These are phyloP conservation scores for Myripristis murdjan DNA, from an alignment of 2,797 vertebrate species.

Conservation along the genomic window DNA sequence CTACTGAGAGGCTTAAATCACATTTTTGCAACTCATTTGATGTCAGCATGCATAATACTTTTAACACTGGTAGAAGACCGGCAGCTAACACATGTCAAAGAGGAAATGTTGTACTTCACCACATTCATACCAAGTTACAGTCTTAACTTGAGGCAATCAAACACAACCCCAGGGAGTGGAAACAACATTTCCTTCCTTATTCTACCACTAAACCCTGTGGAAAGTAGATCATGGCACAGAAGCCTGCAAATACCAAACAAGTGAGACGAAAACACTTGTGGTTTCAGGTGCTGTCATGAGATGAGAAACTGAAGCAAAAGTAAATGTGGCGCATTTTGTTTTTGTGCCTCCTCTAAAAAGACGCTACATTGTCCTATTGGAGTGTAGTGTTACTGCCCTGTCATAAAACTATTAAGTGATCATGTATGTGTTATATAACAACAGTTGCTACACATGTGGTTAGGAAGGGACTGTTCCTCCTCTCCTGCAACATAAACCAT, in stretches of 20 bases:
- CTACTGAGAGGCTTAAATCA: slow-evolving; percentile 4
- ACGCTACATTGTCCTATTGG: not conserved
- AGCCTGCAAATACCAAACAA: slow-evolving; percentile 50
- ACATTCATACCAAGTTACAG: slow-evolving; percentile 9
- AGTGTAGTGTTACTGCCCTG: not conserved
- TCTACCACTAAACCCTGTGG: slow-evolving; percentile 32
- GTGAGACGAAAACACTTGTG: slow-evolving; percentile 46
- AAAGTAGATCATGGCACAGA: slow-evolving; percentile 53
- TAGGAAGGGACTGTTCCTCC: not conserved
- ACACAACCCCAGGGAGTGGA: slow-evolving; percentile 59
- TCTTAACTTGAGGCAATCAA: slow-evolving; percentile 33
- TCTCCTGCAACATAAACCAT: not conserved
- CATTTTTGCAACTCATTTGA: slow-evolving; percentile 2
- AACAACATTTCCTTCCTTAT: slow-evolving; percentile 72
- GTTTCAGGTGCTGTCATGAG: slow-evolving; percentile 55
- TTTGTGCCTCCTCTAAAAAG: not conserved
- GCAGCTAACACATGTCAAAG: slow-evolving; percentile 41
- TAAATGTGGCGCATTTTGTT: slow-evolving; percentile 40
- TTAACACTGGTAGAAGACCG: slow-evolving; percentile 2
- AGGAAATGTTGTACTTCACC: slow-evolving; percentile 9
- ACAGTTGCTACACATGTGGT: slow-evolving; percentile 1
- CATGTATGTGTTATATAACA: too few relatives aligned
- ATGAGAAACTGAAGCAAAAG: slow-evolving; percentile 39
- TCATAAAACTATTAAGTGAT: not conserved
- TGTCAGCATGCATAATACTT: slow-evolving; percentile 9